Evolutionary conservation across 1,140 invertebrate genomes (phyloP), one percentile per base, ranked within the genome.

Genomic region (Leguminivora glycinivorella): DNA sequence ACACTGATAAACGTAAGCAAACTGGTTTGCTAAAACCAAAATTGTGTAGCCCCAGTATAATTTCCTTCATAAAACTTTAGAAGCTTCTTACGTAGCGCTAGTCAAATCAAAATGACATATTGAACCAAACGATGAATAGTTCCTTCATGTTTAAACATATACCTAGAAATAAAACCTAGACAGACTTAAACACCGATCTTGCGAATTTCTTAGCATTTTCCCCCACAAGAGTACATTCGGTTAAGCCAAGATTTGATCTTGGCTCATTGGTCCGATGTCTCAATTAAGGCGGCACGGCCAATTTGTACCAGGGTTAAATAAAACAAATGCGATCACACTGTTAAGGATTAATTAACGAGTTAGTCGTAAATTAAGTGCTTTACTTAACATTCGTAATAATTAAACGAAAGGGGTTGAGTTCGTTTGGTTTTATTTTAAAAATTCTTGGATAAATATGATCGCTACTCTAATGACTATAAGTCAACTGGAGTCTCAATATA

Each of bases 161-260:
- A n/a, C n/a, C n/a, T n/a, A n/a, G n/a, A n/a, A n/a, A n/a, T n/a
- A n/a, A n/a, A n/a, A n/a, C n/a, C n/a, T n/a, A n/a, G n/a, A n/a
- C n/a, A n/a, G n/a, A n/a, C n/a, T n/a, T n/a, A n/a, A n/a, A n/a
- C n/a, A n/a, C n/a, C n/a, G n/a, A n/a, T n/a, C n/a, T n/a, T n/a
- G 34, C 10, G 2, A 2, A 10, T 34, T 34, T 10, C 10, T 52
- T 52, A 52, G n/a, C 47, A 10, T 6, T 19, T 22, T 5, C 10
- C 17, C 47, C 9, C 47, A 52, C 19, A n/a, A 52, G 7, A 10
- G 19, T 52, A 52, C 47, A 17, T 4, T 22, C 47, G 19, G 47
- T 52, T 52, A 52, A 52, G 47, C 47, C 19, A 52, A 52, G 47
- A 52, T 52, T 52, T 52, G 47, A 52, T 52, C 47, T 52, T 52